Evolutionary conservation across 2,888 invertebrate genomes (phyloP).

Genomic region (Acanthococcus lagerstroemiae): DNA sequence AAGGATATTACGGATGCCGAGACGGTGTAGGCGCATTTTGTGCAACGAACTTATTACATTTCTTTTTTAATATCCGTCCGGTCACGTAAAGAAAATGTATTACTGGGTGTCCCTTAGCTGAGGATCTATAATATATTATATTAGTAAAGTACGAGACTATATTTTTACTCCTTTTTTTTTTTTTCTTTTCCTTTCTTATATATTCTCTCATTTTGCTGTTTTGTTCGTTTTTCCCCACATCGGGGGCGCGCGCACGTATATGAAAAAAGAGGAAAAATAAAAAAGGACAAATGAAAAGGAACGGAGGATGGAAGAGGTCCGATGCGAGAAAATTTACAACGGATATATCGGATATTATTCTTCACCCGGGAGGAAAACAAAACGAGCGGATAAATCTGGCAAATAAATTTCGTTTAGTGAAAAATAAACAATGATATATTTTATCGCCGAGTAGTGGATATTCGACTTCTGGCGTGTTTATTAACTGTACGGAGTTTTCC

Average conservation of each 20-base stretch:
- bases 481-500: not conserved
- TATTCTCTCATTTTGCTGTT: no score
- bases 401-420: constrained; percentile 28
- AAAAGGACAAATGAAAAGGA: not conserved
- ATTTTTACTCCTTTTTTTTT: no score
- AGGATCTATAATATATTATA: no score
- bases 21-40: no score
- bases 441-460: constrained; percentile 3
- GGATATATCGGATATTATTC: constrained; percentile 24
- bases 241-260: not conserved
- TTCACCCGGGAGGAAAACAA: constrained; percentile 13
- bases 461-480: not conserved
- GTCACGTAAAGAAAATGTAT: no score
- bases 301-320: constrained; percentile 8
- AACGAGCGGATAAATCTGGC: constrained; percentile 28
- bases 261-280: not conserved
- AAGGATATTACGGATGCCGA: no score
- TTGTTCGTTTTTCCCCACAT: not conserved
- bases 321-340: constrained; percentile 22
- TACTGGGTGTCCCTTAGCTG: no score
- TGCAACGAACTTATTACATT: no score
- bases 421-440: constrained; percentile 27
- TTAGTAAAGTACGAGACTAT: no score
- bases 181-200: no score
- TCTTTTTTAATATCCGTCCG: no score